Conservation (phyloP, 2,113 vertebrate genomes). For the Okapia johnstoni region DNA sequence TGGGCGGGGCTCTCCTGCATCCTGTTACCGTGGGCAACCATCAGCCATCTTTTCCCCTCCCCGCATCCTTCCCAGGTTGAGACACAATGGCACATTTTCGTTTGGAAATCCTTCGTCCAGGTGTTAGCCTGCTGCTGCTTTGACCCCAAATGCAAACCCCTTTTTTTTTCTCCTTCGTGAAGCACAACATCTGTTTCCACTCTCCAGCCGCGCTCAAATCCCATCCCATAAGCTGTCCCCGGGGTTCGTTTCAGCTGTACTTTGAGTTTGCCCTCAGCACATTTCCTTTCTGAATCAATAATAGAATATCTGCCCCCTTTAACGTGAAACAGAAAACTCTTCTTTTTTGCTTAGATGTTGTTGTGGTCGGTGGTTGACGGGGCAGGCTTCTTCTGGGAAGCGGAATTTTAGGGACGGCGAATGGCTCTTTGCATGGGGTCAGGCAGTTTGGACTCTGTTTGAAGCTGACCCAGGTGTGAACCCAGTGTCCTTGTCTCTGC, state of each 20-base stretch:
- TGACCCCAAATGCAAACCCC: not conserved
- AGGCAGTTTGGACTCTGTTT: fast-evolving
- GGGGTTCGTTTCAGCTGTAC: slow-evolving; percentile 52
- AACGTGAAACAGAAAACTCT: slow-evolving; percentile 52
- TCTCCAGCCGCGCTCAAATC: slow-evolving; percentile 39
- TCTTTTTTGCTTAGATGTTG: not conserved
- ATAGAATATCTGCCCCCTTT: slow-evolving; percentile 58
- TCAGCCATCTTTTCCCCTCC: not conserved
- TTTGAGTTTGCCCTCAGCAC: slow-evolving; percentile 51
- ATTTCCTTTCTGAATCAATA: slow-evolving; percentile 71
- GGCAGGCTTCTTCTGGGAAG: not conserved
- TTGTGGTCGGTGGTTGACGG: not conserved
- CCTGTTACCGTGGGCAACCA: not conserved
- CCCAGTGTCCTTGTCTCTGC: fast-evolving
- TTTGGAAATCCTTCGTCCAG: slow-evolving; percentile 2
- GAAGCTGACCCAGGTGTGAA: fast-evolving
- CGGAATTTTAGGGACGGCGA: not conserved
- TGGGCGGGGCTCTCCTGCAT: fast-evolving
- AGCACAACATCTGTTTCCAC: slow-evolving; percentile 60
- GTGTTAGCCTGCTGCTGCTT: slow-evolving; percentile 60
- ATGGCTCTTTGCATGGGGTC: fast-evolving
- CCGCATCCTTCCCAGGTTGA: not conserved
- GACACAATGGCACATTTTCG: not conserved
- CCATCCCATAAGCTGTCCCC: slow-evolving; percentile 54
- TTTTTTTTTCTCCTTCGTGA: slow-evolving; percentile 7